A percentile compares a stretch with the other conserved stretches of the same genome.
phyloP scores from a whole-genome alignment of 1,140 invertebrate species.

The Sminthurides bifidus region DNA sequence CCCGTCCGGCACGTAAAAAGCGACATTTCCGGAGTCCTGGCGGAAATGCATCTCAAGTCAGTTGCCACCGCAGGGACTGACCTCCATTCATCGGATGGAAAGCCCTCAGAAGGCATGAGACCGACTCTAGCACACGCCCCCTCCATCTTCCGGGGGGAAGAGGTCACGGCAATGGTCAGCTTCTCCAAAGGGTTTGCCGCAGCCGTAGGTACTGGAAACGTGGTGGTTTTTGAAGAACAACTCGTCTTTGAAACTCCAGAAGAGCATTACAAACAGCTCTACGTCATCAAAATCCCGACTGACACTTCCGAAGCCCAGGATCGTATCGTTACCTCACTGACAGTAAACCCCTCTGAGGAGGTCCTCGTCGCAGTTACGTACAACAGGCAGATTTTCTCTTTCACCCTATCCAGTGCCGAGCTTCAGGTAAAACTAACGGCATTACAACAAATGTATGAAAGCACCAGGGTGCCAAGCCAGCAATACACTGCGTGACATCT shows the following conservation, averaged over 20 bases:
- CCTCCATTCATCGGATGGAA: not conserved
- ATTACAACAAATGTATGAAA: conserved; percentile 8
- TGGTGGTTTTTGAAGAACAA: conserved; percentile 54
- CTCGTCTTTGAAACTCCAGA: conserved; percentile 36
- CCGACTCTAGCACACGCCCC: not conserved
- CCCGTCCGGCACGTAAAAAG: conserved; percentile 43
- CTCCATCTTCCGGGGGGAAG: conserved; percentile 32
- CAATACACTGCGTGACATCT: not conserved
- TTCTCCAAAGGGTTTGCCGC: conserved; percentile 35
- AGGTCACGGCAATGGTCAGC: conserved; percentile 18
- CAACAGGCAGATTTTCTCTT: conserved; percentile 38
- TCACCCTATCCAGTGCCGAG: conserved; percentile 39
- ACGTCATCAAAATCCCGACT: conserved; percentile 17
- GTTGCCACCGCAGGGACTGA: too few relatives aligned
- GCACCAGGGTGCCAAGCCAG: not conserved
- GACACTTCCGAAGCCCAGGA: conserved; percentile 18
- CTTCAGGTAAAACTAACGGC: conserved; percentile 29
- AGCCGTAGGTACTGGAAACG: conserved; percentile 45
- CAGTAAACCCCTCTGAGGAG: conserved; percentile 41
- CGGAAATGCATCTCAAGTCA: not conserved
- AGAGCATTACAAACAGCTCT: conserved; percentile 25
- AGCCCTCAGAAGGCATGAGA: not conserved
- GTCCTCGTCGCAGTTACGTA: conserved; percentile 39
- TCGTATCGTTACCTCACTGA: conserved; percentile 35
- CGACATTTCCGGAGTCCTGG: conserved; percentile 12